These are phyloP conservation scores for Abramis brama DNA, from an alignment of 2,113 vertebrate genomes.

Conservation along the genomic window DNA sequence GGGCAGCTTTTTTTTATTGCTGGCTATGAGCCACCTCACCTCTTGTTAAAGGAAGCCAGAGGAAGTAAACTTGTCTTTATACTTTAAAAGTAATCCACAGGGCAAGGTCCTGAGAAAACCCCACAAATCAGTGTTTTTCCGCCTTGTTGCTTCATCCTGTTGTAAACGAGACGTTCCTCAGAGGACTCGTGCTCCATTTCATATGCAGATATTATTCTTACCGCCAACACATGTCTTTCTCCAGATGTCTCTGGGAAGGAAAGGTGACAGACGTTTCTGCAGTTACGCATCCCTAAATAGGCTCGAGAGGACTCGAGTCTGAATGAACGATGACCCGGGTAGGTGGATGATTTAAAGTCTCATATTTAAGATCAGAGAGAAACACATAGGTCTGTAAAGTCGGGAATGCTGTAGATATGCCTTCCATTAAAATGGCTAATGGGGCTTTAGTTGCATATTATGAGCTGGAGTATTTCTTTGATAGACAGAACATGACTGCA, in stretches of 20 bases:
- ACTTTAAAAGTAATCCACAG: slow-evolving; percentile 11
- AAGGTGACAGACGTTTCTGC: slow-evolving; percentile 67
- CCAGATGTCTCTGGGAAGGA: slow-evolving; percentile 65
- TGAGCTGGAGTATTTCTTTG: not conserved
- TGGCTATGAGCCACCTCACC: slow-evolving; percentile 11
- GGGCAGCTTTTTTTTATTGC: not conserved
- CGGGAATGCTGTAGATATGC: not conserved
- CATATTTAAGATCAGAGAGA: slow-evolving; percentile 19
- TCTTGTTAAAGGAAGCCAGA: slow-evolving; percentile 21
- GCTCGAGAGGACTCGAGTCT: slow-evolving; percentile 64
- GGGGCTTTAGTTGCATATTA: not conserved
- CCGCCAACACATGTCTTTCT: slow-evolving; percentile 62
- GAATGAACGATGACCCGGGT: slow-evolving; percentile 30
- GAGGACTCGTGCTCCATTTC: slow-evolving; percentile 64
- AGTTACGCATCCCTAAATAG: slow-evolving; percentile 74
- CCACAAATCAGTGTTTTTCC: not conserved
- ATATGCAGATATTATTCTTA: slow-evolving; percentile 68
- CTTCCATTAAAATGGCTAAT: slow-evolving; percentile 4
- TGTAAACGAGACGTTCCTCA: slow-evolving; percentile 28
- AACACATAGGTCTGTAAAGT: not conserved
- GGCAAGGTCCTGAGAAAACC: slow-evolving; percentile 24
- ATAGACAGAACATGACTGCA: not conserved
- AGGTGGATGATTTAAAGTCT: slow-evolving; percentile 25
- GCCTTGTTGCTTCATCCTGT: slow-evolving; percentile 14
- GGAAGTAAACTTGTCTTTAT: slow-evolving; percentile 21